Conservation (phyloP, 1,140 invertebrate genomes). For the Branchinecta lynchi region DNA sequence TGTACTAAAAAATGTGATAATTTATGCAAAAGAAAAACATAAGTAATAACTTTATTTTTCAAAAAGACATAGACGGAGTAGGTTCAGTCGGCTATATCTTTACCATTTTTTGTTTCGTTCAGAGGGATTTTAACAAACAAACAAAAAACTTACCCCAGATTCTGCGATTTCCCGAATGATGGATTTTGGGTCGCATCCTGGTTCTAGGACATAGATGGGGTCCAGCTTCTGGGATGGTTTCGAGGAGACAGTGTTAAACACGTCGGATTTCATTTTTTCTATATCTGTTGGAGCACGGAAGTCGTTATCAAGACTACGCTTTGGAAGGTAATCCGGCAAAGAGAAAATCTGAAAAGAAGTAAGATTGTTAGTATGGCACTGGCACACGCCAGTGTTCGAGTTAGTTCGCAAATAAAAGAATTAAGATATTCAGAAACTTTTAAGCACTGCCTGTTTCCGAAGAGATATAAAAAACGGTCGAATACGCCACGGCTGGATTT, state of each 20-base stretch:
- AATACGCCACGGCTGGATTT: too few relatives aligned
- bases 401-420: slow-evolving; percentile 7
- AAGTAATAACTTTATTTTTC: too few relatives aligned
- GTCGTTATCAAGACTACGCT: slow-evolving; percentile 16
- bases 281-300: slow-evolving; percentile 19
- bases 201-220: slow-evolving; percentile 44
- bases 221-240: slow-evolving; percentile 34
- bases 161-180: slow-evolving; percentile 41
- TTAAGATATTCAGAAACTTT: background rate
- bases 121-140: background rate
- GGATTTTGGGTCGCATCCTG: slow-evolving; percentile 37
- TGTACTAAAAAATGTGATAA: too few relatives aligned
- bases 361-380: slow-evolving; percentile 16
- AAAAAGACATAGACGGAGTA: too few relatives aligned
- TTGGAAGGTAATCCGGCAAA: slow-evolving; percentile 18
- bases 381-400: background rate
- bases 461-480: background rate
- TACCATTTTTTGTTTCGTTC: too few relatives aligned
- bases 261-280: background rate
- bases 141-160: slow-evolving; percentile 20
- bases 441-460: background rate
- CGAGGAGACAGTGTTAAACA: slow-evolving; percentile 15
- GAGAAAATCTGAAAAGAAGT: slow-evolving; percentile 16
- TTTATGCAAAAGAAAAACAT: too few relatives aligned
- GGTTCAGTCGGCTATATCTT: too few relatives aligned